Evolutionary conservation across 2,797 vertebrate species (phyloP).

Genomic region (Semaprochilodus insignis): DNA sequence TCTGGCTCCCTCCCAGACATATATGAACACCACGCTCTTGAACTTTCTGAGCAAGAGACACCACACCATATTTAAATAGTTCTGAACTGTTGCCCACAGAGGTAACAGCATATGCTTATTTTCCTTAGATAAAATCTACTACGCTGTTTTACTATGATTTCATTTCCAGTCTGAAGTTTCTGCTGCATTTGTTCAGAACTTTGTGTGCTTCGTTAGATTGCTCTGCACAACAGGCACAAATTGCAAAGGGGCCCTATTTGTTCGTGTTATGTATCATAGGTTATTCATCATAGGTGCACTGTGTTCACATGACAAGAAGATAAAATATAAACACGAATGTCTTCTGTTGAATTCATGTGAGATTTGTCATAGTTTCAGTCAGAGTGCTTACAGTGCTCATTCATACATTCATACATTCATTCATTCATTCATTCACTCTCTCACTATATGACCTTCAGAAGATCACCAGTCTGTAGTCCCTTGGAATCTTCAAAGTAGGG

Average conservation of each 20-base stretch:
- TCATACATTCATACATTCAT: neutral
- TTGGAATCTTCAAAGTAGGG: neutral
- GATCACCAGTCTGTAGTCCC: neutral
- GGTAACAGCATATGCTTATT: constrained; percentile 6
- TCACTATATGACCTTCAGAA: neutral
- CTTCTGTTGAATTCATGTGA: neutral
- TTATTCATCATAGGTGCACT: neutral
- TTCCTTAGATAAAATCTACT: constrained; percentile 3
- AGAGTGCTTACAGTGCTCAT: neutral
- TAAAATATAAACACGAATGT: neutral
- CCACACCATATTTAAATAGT: constrained; percentile 21
- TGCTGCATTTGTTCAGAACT: neutral
- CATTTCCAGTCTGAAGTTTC: neutral
- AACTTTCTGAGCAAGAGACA: constrained; percentile 21
- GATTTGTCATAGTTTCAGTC: neutral
- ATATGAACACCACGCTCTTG: constrained; percentile 22
- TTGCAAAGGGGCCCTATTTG: neutral
- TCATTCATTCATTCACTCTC: neutral
- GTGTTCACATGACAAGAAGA: neutral
- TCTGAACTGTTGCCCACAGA: constrained; percentile 8
- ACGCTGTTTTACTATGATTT: neutral
- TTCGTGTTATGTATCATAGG: neutral
- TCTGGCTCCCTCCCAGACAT: constrained; percentile 39
- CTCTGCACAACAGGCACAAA: neutral
- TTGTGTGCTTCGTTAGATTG: neutral